A percentile compares a stretch with the other conserved stretches of the same genome.
Conservation (phyloP, 2,113 vertebrate species). For the Carettochelys insculpta region DNA sequence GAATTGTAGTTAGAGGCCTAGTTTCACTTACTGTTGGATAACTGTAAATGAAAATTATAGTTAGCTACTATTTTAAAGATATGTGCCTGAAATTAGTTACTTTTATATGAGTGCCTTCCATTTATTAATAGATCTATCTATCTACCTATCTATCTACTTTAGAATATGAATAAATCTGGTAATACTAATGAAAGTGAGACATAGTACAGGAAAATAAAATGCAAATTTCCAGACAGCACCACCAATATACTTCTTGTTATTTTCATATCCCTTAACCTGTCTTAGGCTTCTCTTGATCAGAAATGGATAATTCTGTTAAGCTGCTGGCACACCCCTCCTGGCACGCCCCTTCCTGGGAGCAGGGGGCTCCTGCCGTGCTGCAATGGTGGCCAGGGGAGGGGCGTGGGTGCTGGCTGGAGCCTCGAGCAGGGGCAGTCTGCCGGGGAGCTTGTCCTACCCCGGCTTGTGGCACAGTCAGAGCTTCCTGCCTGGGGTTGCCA, state of each 20-base stretch:
- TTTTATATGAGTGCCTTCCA: not conserved
- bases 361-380: no score
- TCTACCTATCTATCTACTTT: not conserved
- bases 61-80: not conserved
- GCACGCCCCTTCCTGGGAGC: no score
- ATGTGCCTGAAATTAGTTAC: not conserved
- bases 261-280: not conserved
- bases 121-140: not conserved
- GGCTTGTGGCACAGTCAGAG: no score
- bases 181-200: not conserved
- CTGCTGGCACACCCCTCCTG: no score
- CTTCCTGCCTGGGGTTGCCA: no score
- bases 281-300: not conserved
- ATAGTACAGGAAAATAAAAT: not conserved
- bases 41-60: not conserved
- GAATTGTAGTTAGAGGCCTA: not conserved
- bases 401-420: no score
- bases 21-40: not conserved
- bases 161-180: not conserved
- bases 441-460: no score
- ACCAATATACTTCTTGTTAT: not conserved
- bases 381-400: no score
- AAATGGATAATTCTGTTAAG: not conserved
- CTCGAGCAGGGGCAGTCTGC: no score
- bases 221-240: not conserved